Evolutionary conservation across 2,113 vertebrate genomes (phyloP), one percentile per base, ranked within the genome.

Genomic region (Mormyrus iriodes): DNA sequence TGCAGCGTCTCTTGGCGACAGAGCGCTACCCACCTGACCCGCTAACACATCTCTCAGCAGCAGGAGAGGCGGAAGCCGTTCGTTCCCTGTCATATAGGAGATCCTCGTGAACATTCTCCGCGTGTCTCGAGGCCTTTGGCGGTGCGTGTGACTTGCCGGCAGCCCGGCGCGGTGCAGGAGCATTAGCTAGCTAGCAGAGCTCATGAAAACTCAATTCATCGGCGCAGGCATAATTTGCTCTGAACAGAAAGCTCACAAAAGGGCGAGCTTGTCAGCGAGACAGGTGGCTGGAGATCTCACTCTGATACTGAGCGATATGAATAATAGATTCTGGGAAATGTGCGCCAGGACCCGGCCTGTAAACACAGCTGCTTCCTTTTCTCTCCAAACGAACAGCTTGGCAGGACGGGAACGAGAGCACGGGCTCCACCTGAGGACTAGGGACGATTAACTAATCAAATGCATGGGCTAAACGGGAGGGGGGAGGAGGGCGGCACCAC

Each of bases 321-420:
- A 99, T 99, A 99, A 99, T 99, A 99, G 98, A 99, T 99, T 99
- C 97, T 98, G 97, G 97, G 98, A 99, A 99, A 98, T 98, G 97
- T 98, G 97, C 98, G 98, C 98, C 98, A 99, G 98, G 97, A 98
- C 97, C 97, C 97, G 97, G 97, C 97, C 97, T 97, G 98, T 99
- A 99, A 99, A 99, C 98, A 99, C 98, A 99, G 98, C 98, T 99
- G 98, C 98, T 97, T 99, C 96, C 96, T 96, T 97, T 98, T 97
- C 96, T 97, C 97, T 99, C 98, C 98, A 99, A 98, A 97, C 98
- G 98, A 99, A 99, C 98, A 99, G 98, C 98, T 99, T 98, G 97
- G 98, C 95, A 98, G 97, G 97, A 97, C 97, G 96, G 97, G 97
- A 96, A 97, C 95, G 96, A 95, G 96, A 97, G 96, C 96, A 95